Conservation (phyloP, 2,797 vertebrate genomes). For the Philypnodon macrostomus region DNA sequence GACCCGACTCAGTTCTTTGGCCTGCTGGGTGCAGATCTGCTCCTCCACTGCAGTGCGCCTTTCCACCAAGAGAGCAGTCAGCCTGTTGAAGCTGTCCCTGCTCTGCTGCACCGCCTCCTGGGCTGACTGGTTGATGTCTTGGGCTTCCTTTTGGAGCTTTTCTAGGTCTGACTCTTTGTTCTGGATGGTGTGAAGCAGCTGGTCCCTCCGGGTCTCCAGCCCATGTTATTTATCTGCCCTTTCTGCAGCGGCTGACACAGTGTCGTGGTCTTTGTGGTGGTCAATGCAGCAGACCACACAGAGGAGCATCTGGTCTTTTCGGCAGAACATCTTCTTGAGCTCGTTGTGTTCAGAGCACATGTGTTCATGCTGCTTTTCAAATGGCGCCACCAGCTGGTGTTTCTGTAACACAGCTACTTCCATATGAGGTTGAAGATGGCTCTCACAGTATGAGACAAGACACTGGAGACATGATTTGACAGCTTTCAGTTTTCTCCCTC, state of each 20-base stretch:
- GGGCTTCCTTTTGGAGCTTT: background rate
- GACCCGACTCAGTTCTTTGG: background rate
- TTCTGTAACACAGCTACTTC: background rate
- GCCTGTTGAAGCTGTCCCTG: background rate
- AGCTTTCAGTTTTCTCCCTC: background rate
- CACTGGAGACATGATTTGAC: background rate
- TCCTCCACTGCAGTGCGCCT: background rate
- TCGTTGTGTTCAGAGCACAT: background rate
- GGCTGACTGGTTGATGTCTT: background rate
- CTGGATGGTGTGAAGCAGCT: background rate
- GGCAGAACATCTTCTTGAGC: slow-evolving; percentile 1
- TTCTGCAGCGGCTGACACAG: background rate
- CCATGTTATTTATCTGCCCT: background rate
- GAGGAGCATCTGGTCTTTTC: slow-evolving; percentile 5
- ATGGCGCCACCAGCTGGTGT: background rate
- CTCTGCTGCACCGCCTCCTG: background rate
- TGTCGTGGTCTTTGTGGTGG: background rate
- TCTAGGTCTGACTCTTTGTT: background rate
- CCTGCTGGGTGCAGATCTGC: background rate
- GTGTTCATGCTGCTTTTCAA: background rate
- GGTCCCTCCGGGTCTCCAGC: background rate
- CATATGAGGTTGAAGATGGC: background rate
- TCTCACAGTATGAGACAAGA: slow-evolving; percentile 2
- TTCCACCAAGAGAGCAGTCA: background rate
- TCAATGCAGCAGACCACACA: slow-evolving; percentile 1